Conservation (phyloP, 2,888 invertebrate species). For the Chaitophorus viminalis region DNA sequence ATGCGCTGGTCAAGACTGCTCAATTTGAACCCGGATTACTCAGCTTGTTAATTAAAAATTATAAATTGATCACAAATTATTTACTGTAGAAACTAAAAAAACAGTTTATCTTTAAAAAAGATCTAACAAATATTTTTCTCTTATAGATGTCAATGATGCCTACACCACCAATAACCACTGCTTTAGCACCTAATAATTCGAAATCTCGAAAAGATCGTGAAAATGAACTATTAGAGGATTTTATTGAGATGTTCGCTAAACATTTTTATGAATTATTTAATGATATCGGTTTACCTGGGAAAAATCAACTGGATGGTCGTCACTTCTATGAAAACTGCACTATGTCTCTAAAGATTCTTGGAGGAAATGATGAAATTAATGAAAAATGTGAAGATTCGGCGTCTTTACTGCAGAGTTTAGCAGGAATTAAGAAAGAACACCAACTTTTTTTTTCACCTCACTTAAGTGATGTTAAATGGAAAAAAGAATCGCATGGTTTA, state of each 20-base stretch:
- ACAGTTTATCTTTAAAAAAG: too few species aligned
- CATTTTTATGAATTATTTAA: constrained; percentile 55
- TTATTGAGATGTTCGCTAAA: constrained; percentile 58
- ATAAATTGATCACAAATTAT: too few species aligned
- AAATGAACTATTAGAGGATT: constrained; percentile 45
- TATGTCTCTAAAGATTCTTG: constrained; percentile 45
- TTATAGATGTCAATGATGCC: background rate
- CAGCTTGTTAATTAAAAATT: too few species aligned
- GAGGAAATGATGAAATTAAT: constrained; percentile 41
- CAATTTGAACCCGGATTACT: too few species aligned
- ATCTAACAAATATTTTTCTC: background rate
- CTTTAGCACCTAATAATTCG: background rate
- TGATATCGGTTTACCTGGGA: constrained; percentile 31
- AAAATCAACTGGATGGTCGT: constrained; percentile 48
- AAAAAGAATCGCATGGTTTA: constrained; percentile 52
- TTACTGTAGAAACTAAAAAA: too few species aligned
- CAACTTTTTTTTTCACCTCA: constrained; percentile 49
- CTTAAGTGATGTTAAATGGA: constrained; percentile 53
- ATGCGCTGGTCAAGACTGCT: too few species aligned
- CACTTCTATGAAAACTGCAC: constrained; percentile 56
- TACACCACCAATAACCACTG: background rate
- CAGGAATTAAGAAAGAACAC: constrained; percentile 47
- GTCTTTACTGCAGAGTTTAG: constrained; percentile 19
- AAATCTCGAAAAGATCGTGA: constrained; percentile 33
- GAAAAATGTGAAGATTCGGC: constrained; percentile 34